phyloP scores from a whole-genome alignment of 2,113 vertebrate species.

The Campylomormyrus tamandua region DNA sequence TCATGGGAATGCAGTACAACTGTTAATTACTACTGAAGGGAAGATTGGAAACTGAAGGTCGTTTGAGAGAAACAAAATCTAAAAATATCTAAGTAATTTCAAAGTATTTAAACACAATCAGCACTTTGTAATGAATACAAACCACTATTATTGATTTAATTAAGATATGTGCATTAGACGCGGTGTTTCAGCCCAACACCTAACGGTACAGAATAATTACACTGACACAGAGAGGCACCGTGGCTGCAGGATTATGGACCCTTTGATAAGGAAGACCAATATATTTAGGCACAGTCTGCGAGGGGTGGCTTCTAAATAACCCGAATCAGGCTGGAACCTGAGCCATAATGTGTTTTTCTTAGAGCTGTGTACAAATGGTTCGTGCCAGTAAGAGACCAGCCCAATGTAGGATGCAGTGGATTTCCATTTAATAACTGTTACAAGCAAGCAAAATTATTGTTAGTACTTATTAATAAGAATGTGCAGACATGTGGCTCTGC shows the following conservation, averaged over 20 bases:
- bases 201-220: slow-evolving; percentile 7
- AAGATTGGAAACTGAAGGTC: slow-evolving; percentile 52
- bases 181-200: background rate
- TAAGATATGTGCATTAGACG: slow-evolving; percentile 43
- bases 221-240: background rate
- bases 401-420: background rate
- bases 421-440: background rate
- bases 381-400: background rate
- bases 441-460: background rate
- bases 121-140: slow-evolving; percentile 40
- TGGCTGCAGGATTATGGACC: background rate
- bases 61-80: slow-evolving; percentile 25
- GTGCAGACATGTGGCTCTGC: background rate
- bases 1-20: slow-evolving; percentile 42
- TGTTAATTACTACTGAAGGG: slow-evolving; percentile 56
- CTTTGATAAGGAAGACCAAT: background rate
- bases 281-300: background rate
- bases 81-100: slow-evolving; percentile 23
- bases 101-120: slow-evolving; percentile 43
- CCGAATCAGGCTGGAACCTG: background rate
- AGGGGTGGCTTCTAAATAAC: background rate
- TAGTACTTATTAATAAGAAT: background rate
- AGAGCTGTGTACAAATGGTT: background rate
- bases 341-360: background rate
- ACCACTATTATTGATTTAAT: slow-evolving; percentile 51